Percentiles rank a stretch among this genome's conserved stretches.
phyloP scores from a whole-genome alignment of 2,113 vertebrate genomes.

The Pteruthius melanotis region DNA sequence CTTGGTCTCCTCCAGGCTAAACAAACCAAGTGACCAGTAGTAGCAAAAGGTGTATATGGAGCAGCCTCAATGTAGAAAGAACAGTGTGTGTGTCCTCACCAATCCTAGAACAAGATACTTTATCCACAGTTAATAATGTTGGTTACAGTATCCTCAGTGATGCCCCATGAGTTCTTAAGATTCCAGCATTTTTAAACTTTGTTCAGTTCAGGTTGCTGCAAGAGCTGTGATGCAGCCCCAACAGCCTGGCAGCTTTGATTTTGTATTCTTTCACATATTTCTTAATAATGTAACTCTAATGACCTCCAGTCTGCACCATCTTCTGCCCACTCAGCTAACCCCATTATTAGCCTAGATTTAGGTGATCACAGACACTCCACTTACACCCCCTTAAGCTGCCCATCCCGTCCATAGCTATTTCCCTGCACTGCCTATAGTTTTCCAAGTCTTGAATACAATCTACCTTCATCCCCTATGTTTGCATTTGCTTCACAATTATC shows the following conservation, averaged over 20 bases:
- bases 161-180: background rate
- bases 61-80: background rate
- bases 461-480: background rate
- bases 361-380: background rate
- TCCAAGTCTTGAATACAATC: background rate
- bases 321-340: background rate
- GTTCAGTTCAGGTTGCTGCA: background rate
- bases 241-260: background rate
- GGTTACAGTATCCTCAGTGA: background rate
- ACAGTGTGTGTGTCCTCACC: background rate
- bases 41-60: background rate
- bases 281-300: background rate
- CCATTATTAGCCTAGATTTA: background rate
- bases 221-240: background rate
- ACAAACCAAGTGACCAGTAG: background rate
- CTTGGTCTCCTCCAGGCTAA: background rate
- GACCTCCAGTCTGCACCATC: background rate
- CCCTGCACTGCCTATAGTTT: background rate
- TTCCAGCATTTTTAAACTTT: background rate
- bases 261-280: background rate
- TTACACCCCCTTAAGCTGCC: rapidly evolving
- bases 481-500: background rate
- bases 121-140: background rate
- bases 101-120: background rate
- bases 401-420: background rate